Evolutionary conservation across 2,797 vertebrate genomes (phyloP), one percentile per base, ranked within the genome.

Genomic region (Syngnathus rostellatus): DNA sequence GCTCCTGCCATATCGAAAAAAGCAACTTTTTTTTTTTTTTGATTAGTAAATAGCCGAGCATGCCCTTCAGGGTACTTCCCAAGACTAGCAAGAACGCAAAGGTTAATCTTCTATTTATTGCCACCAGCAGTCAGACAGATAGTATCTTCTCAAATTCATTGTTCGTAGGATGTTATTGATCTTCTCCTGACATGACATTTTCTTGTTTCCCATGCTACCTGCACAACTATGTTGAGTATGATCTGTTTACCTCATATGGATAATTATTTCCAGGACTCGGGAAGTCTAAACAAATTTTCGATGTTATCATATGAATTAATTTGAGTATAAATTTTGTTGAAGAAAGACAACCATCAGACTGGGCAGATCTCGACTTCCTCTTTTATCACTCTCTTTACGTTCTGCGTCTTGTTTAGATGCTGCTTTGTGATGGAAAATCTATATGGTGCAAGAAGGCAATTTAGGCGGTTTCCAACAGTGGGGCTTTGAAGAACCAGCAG

Each of bases 31-130:
- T 89, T 23, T 89, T 23, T 90, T 89, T 87, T 89, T 90, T 89
- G 85, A 90, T 91, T 88, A 89, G 88, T 83, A 85, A 85, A 87
- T 78, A 87, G 81, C 63, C 73, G 81, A 85, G 81, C 84, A 86
- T 87, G 86, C 81, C 88, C 88, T 90, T 88, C 88, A 84, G 85
- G 89, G 78, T 86, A 82, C 84, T 88, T 89, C 81, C 77, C 68
- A 58, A 73, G 77, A 82, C 83, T 80, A 68, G 80, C 78, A 87
- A 72, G 78, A 65, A 87, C 73, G 71, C 81, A 89, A 91, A 89
- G 88, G 90, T 90, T 90, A 89, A 90, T 90, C 87, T 91, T 86
- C 76, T 80, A 81, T 91, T 90, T 90, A 89, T 88, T 89, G 86
- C 85, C 86, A 89, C 86, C 86, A 85, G 84, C 86, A 88, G 85